These are phyloP conservation scores for Chanos chanos DNA, from an alignment of 2,797 vertebrate genomes.

Conservation along the genomic window DNA sequence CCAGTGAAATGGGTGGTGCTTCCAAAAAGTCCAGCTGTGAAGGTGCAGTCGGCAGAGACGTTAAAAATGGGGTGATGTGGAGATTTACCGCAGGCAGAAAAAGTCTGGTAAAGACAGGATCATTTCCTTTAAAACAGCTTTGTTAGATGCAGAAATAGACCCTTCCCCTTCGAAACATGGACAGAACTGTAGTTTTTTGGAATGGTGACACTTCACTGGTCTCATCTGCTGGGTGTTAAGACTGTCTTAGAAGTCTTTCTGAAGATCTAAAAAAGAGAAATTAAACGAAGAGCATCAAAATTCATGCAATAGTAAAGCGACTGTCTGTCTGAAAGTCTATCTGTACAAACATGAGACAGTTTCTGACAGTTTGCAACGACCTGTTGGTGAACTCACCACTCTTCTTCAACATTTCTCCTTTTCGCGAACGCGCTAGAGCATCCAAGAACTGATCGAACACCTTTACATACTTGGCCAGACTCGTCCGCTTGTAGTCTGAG, in stretches of 20 bases:
- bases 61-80: no score
- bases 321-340: not conserved
- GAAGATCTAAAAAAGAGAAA: slow-evolving; percentile 64
- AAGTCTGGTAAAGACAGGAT: no score
- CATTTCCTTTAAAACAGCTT: no score
- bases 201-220: no score
- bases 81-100: no score
- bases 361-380: not conserved
- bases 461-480: slow-evolving; percentile 83
- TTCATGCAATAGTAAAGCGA: not conserved
- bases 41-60: no score
- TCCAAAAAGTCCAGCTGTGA: no score
- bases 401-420: slow-evolving; percentile 77
- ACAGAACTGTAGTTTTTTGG: not conserved
- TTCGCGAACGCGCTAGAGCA: slow-evolving; percentile 72
- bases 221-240: no score
- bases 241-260: slow-evolving; percentile 70
- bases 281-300: not conserved
- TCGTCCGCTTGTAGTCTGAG: slow-evolving; percentile 89
- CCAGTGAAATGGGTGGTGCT: no score
- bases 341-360: not conserved
- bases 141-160: no score
- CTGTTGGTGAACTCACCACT: slow-evolving; percentile 73
- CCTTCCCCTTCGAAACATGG: no score
- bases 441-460: slow-evolving; percentile 88